Base-by-base conservation (phyloP, 2,113 vertebrate species). In the Oenanthe oenanthe region DNA sequence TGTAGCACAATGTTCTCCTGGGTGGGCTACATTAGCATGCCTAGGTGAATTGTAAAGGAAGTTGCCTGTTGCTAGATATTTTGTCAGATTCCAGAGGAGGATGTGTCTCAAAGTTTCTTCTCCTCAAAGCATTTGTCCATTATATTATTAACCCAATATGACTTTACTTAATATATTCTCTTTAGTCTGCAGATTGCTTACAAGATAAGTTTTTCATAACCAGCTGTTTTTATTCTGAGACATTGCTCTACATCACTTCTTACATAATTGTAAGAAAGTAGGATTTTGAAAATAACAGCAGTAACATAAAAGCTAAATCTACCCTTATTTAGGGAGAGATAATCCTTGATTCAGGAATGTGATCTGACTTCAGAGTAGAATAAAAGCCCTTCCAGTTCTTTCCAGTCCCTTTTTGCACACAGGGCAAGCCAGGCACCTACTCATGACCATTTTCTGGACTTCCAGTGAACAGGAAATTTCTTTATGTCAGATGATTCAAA, bases 381-480 rank as follows among this genome's bases (percentile, higher is more conserved):
- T 47, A 74, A 81, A 90, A 77, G 14, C 8, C 4, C 10, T 58
- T 56, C 8, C 26, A 43, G 8, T n/a, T 79, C 13, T 61, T n/a
- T 60, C 32, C 5, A 17, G 14, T 13, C 29, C 14, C 24, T 65
- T 40, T 12, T 51, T 74, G 21, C 31, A 45, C 32, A 38, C 16
- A n/a, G 7, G 42, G 7, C 7, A 62, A 91, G 21, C 18, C 75
- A 48, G n/a, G n/a, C 24, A 57, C 26, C 31, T 40, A 2, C 2
- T 15, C 0, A 4, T 2, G 2, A 54, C 29, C 6, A 8, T 29
- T 2, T 7, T 26, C 16, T 9, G 6, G 20, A 18, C 14, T 60
- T 62, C 26, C 75, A 34, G 16, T 51, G 29, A 42, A 40, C 0
- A 1, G 38, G 36, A 80, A 65, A 6, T 50, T 77, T 61, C 25